Evolutionary conservation across 2,888 invertebrate species (phyloP).

Genomic region (Dascillus cervinus): DNA sequence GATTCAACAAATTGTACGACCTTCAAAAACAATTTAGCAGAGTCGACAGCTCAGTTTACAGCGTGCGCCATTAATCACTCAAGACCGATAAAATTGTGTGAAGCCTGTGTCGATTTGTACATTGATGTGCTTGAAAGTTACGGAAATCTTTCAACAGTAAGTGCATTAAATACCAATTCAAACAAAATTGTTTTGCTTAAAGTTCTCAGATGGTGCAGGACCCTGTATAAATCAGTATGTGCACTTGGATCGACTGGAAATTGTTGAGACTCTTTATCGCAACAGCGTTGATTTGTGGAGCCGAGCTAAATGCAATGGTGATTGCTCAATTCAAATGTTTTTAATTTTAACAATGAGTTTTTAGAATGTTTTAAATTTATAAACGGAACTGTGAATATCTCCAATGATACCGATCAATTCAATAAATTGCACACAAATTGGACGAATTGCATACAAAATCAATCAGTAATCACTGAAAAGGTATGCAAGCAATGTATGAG

Average conservation of each 20-base stretch:
- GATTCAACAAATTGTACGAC: slow-evolving; percentile 18
- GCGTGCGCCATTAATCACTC: slow-evolving; percentile 53
- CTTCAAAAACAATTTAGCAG: slow-evolving; percentile 43
- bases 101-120: slow-evolving; percentile 50
- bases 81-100: slow-evolving; percentile 55
- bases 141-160: slow-evolving; percentile 43
- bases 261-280: slow-evolving; percentile 49
- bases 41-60: slow-evolving; percentile 50
- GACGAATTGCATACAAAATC: slow-evolving; percentile 40
- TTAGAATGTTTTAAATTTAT: slow-evolving; percentile 51
- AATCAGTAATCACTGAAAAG: slow-evolving; percentile 33
- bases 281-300: slow-evolving; percentile 52
- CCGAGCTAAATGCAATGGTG: slow-evolving; percentile 57
- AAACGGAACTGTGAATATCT: slow-evolving; percentile 36
- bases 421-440: slow-evolving; percentile 43
- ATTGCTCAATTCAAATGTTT: slow-evolving; percentile 18
- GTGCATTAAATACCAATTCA: too few relatives aligned
- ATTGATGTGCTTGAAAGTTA: slow-evolving; percentile 46
- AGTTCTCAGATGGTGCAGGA: slow-evolving; percentile 44
- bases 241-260: slow-evolving; percentile 56
- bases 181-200: slow-evolving; percentile 11
- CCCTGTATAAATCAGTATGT: slow-evolving; percentile 50
- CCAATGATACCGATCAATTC: slow-evolving; percentile 47
- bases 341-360: slow-evolving; percentile 22
- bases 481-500: slow-evolving; percentile 50